phyloP scores from a whole-genome alignment of 2,888 invertebrate genomes.

The Melipona bicolor region DNA sequence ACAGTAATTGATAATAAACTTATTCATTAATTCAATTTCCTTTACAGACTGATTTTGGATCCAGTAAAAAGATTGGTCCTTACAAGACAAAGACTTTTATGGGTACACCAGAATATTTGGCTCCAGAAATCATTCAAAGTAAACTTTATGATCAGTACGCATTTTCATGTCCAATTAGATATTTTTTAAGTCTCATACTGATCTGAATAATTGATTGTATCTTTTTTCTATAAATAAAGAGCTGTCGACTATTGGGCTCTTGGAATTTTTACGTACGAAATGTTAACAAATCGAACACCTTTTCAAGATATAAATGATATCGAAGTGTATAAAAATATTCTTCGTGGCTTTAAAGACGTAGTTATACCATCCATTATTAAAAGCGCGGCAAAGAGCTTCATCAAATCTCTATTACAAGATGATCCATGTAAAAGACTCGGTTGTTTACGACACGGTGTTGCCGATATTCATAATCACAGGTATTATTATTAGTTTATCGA shows the following conservation, averaged over 20 bases:
- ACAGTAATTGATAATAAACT: not conserved
- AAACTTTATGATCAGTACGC: slow-evolving; percentile 88
- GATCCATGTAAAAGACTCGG: slow-evolving; percentile 95
- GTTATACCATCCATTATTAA: slow-evolving; percentile 91
- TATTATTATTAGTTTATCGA: slow-evolving; percentile 77
- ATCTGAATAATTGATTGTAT: not conserved
- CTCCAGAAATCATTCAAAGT: slow-evolving; percentile 95
- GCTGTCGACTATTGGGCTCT: slow-evolving; percentile 97
- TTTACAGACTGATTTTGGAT: slow-evolving; percentile 93
- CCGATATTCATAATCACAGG: slow-evolving; percentile 93
- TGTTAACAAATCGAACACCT: slow-evolving; percentile 93
- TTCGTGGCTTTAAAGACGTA: slow-evolving; percentile 94
- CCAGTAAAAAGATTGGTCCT: slow-evolving; percentile 92
- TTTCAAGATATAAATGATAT: slow-evolving; percentile 95
- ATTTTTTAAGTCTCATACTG: not conserved
- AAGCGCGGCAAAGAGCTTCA: slow-evolving; percentile 91
- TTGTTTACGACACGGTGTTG: slow-evolving; percentile 92
- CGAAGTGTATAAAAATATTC: slow-evolving; percentile 95
- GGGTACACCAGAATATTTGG: slow-evolving; percentile 95
- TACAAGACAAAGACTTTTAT: slow-evolving; percentile 97
- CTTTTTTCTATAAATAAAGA: slow-evolving; percentile 77
- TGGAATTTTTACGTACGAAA: slow-evolving; percentile 93
- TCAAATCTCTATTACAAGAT: slow-evolving; percentile 92
- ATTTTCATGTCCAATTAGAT: not conserved
- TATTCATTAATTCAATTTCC: not conserved